Evolutionary conservation across 2,888 invertebrate species (phyloP).

Genomic region (Meghimatium bilineatum): DNA sequence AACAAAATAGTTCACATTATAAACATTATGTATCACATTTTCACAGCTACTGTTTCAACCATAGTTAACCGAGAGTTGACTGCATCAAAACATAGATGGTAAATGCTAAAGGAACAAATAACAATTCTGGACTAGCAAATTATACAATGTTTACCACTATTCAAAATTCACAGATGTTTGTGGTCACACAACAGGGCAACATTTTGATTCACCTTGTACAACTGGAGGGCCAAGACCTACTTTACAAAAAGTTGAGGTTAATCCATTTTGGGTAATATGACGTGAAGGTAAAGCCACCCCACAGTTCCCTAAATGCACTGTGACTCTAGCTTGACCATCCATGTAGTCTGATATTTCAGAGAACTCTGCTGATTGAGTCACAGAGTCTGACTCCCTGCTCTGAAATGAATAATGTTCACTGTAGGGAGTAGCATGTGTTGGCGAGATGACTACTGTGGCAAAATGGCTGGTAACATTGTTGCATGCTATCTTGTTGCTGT

Average conservation of each 20-base stretch:
- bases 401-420: slow-evolving; percentile 37
- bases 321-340: slow-evolving; percentile 46
- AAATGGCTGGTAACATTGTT: slow-evolving; percentile 8
- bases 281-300: slow-evolving; percentile 41
- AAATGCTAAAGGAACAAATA: not conserved
- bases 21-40: too few species aligned
- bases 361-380: slow-evolving; percentile 53
- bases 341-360: slow-evolving; percentile 56
- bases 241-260: slow-evolving; percentile 56
- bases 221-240: slow-evolving; percentile 47
- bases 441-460: slow-evolving; percentile 7
- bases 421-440: slow-evolving; percentile 44
- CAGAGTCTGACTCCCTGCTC: slow-evolving; percentile 36
- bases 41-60: too few species aligned
- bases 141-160: not conserved
- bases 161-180: not conserved
- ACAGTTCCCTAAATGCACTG: slow-evolving; percentile 35
- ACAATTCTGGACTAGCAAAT: not conserved
- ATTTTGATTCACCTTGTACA: slow-evolving; percentile 66
- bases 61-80: too few species aligned
- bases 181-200: slow-evolving; percentile 68
- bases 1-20: too few species aligned
- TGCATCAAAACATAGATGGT: too few species aligned
- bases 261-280: slow-evolving; percentile 66
- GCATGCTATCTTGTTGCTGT: slow-evolving; percentile 3